Evolutionary conservation across 2,797 vertebrate species (phyloP).

Genomic region (Malacoctenus gilli): DNA sequence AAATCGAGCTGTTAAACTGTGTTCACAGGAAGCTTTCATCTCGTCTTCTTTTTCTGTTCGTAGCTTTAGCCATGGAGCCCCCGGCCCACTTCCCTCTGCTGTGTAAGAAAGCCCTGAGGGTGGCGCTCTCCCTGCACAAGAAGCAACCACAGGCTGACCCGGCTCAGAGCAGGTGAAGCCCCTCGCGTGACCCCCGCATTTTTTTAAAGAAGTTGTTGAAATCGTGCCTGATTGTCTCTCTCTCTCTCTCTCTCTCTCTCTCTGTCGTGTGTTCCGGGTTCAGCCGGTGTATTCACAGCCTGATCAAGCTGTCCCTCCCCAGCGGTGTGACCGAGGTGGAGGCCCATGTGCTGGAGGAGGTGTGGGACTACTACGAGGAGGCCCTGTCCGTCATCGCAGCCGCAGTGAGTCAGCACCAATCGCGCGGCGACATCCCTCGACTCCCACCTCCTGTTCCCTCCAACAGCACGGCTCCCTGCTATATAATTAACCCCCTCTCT

Average conservation of each 20-base stretch:
- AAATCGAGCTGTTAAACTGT: neutral
- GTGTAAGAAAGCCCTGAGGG: constrained; percentile 88
- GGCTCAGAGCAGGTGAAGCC: constrained; percentile 84
- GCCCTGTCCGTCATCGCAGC: constrained; percentile 82
- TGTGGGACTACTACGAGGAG: constrained; percentile 89
- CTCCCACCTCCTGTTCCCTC: constrained; percentile 61
- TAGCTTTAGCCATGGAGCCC: constrained; percentile 90
- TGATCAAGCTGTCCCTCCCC: constrained; percentile 89
- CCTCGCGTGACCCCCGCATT: constrained; percentile 4
- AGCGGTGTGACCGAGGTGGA: constrained; percentile 80
- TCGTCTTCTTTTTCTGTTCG: constrained; percentile 4
- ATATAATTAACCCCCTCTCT: constrained; percentile 77
- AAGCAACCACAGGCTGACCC: constrained; percentile 80
- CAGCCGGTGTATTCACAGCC: constrained; percentile 89
- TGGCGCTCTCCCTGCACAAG: constrained; percentile 83
- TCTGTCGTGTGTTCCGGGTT: constrained; percentile 39
- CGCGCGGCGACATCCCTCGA: constrained; percentile 53
- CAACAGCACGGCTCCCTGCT: constrained; percentile 51
- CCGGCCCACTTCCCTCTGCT: constrained; percentile 88
- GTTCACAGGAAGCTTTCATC: constrained; percentile 3
- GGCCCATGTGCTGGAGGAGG: constrained; percentile 83
- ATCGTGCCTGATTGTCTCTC: no score
- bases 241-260: no score
- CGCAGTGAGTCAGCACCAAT: constrained; percentile 85
- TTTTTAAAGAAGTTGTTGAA: neutral